A percentile compares a stretch with the other conserved stretches of the same genome.
These are phyloP conservation scores for Sylvia atricapilla DNA, from an alignment of 2,113 vertebrate genomes.

Conservation along the genomic window DNA sequence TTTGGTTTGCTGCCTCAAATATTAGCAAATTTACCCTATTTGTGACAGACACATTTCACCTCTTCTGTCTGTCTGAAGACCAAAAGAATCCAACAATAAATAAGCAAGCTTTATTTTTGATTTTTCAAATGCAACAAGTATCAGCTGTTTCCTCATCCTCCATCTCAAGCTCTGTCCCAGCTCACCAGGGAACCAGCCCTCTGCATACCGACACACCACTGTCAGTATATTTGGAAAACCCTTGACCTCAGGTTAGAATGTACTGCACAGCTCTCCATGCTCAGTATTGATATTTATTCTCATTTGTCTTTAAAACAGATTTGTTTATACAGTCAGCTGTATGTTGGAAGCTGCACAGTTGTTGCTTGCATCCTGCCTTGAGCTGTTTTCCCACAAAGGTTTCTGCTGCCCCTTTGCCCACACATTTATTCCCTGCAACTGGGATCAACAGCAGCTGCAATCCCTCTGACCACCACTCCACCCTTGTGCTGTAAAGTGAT, in stretches of 20 bases:
- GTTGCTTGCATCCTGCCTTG: background rate
- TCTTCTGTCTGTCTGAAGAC: background rate
- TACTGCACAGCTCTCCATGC: background rate
- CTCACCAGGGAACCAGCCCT: background rate
- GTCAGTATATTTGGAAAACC: constrained; percentile 21
- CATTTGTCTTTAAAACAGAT: background rate
- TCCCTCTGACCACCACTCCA: background rate
- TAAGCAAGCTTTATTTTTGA: background rate
- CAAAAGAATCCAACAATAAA: background rate
- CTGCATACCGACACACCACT: background rate
- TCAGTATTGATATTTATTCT: background rate
- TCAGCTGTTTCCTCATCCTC: background rate
- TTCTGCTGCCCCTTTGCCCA: background rate
- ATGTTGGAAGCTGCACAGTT: background rate
- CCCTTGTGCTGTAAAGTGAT: background rate
- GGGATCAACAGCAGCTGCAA: background rate
- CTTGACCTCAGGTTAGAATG: constrained; percentile 29
- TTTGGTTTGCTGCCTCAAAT: background rate
- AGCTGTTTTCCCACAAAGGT: background rate
- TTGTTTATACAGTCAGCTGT: background rate
- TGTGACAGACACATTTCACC: background rate
- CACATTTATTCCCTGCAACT: background rate
- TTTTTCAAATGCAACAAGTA: background rate
- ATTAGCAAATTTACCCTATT: background rate
- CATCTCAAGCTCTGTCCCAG: background rate